Evolutionary conservation across 2,113 vertebrate species (phyloP).

Genomic region (Pollachius pollachius): DNA sequence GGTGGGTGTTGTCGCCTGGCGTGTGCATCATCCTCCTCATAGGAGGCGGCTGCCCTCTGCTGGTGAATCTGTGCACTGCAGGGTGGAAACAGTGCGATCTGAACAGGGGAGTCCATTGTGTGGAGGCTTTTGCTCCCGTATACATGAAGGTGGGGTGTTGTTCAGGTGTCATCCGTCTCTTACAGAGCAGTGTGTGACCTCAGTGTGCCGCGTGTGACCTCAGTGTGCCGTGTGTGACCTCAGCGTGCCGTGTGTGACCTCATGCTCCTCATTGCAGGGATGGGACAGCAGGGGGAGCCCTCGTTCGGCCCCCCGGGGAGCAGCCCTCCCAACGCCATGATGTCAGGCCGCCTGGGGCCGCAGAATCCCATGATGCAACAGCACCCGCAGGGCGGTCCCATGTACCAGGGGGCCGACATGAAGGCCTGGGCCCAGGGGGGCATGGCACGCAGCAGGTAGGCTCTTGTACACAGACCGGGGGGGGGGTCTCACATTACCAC

Average conservation of each 20-base stretch:
- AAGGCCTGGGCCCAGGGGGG: slow-evolving; percentile 91
- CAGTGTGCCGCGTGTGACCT: no score
- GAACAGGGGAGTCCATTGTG: not conserved
- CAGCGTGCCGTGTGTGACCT: not conserved
- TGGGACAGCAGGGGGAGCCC: slow-evolving; percentile 89
- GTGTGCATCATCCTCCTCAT: no score
- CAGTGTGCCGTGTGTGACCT: no score
- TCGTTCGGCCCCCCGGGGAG: slow-evolving; percentile 81
- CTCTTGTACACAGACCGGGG: no score
- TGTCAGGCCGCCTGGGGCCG: slow-evolving; percentile 85
- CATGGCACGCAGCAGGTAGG: slow-evolving; percentile 85
- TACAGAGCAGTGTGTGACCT: not conserved
- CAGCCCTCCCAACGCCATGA: slow-evolving; percentile 87
- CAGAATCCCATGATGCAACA: slow-evolving; percentile 91
- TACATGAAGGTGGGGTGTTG: no score
- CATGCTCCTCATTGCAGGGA: slow-evolving; percentile 69
- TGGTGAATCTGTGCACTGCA: slow-evolving; percentile 32
- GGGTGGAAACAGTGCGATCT: not conserved
- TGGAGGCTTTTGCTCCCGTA: not conserved
- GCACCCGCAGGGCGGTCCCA: slow-evolving; percentile 84
- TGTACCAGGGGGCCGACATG: slow-evolving; percentile 91
- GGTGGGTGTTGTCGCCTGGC: slow-evolving; percentile 68
- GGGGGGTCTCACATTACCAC: no score
- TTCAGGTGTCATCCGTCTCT: no score
- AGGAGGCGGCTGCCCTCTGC: slow-evolving; percentile 48